Evolutionary conservation across 2,797 vertebrate genomes (phyloP), one percentile per base, ranked within the genome.

Genomic region (Labroides dimidiatus): DNA sequence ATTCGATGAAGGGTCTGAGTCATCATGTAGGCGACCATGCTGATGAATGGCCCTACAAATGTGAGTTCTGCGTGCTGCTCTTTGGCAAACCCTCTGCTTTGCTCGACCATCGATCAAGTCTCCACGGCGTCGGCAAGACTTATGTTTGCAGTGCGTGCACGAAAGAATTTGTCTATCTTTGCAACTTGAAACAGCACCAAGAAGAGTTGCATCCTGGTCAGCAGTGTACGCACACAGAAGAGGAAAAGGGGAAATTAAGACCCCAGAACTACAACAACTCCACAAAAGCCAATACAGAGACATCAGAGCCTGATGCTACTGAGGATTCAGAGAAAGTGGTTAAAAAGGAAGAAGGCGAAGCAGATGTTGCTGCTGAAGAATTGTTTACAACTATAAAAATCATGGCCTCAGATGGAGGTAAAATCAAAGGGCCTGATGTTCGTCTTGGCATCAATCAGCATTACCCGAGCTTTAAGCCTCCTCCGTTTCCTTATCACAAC

Each of bases 391-490:
- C 96, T 33, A 97, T 99, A 81, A 99, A 99, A 89, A 95, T 97
- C 78, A 94, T 98, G 96, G 95, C 96, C 36, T 95, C 96, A 15
- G 96, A 96, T 59, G 93, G 94, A 71, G 77, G 78, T 15, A 97
- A 98, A 84, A 83, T 95, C 1, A 99, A 98, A 93, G 96, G 95
- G 56, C 95, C 96, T 0, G 96, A 99, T 88, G 96, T 99, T 73
- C 96, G 97, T 10, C 92, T 99, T 82, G 98, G 98, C 50, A 96
- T 98, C 78, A 99, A 99, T 82, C 98, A 99, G 50, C 97, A 98
- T 86, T 99, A 99, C 84, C 98, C 98, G 0, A 99, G 97, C 91
- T 99, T 96, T 82, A 99, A 99, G 75, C 98, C 98, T 0, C 97
- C 98, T 72, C 98, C 98, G 0, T 99, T 99, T 89, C 97, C 98